These are phyloP conservation scores for Macropis europaea DNA, from an alignment of 2,888 invertebrate genomes.

Conservation along the genomic window DNA sequence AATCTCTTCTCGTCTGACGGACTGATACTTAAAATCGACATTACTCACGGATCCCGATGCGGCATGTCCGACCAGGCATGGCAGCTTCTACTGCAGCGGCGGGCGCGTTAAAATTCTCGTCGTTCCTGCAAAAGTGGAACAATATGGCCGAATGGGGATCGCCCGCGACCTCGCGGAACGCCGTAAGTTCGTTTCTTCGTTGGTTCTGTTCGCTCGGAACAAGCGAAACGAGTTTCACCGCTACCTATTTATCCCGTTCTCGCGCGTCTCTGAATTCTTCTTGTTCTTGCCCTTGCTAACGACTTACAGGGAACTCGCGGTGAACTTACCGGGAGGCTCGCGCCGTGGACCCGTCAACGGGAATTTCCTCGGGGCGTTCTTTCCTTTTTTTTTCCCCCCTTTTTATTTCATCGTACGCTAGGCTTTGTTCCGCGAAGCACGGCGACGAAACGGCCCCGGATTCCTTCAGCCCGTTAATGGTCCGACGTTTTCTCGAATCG, in stretches of 20 bases:
- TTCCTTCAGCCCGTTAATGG: conserved; percentile 21
- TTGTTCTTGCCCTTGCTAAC: conserved; percentile 3
- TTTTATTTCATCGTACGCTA: too few species aligned
- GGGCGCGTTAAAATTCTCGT: too few species aligned
- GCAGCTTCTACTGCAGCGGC: too few species aligned
- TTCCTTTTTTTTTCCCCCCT: too few species aligned
- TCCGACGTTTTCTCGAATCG: conserved; percentile 11
- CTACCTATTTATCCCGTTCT: conserved; percentile 12
- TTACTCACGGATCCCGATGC: too few species aligned
- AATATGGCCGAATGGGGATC: too few species aligned
- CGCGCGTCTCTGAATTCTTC: neutral
- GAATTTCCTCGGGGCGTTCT: conserved; percentile 26
- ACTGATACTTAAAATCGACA: too few species aligned
- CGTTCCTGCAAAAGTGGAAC: too few species aligned
- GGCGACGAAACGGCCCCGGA: conserved; percentile 12
- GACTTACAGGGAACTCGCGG: conserved; percentile 29
- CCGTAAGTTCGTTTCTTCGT: conserved; percentile 1
- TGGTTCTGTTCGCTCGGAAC: conserved; percentile 4
- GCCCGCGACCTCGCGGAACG: too few species aligned
- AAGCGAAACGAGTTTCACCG: conserved; percentile 28
- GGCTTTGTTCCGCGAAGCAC: conserved; percentile 13
- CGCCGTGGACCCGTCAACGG: neutral
- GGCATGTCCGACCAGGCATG: too few species aligned
- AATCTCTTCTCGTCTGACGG: too few species aligned
- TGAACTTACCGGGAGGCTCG: neutral